These are phyloP conservation scores for Gryllus bimaculatus DNA, from an alignment of 1,140 invertebrate genomes.

Conservation along the genomic window DNA sequence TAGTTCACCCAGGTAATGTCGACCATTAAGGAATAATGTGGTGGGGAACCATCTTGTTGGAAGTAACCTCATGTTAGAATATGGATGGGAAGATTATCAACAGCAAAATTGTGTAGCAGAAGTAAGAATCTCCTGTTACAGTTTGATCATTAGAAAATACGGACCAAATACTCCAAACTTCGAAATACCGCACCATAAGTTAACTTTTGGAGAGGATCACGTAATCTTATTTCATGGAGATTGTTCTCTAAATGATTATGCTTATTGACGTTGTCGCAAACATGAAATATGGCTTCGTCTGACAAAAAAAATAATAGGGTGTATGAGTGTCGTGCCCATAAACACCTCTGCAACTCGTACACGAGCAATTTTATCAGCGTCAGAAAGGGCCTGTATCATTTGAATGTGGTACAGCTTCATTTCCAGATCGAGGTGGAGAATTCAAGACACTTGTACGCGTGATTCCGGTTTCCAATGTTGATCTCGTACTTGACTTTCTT, in stretches of 20 bases:
- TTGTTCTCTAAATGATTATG: no score
- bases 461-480: neutral
- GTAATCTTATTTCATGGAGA: no score
- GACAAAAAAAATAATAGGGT: neutral
- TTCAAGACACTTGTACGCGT: neutral
- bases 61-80: conserved; percentile 10
- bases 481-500: conserved; percentile 6
- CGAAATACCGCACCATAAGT: no score
- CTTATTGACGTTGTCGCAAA: no score
- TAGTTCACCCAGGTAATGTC: neutral
- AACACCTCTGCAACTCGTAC: neutral
- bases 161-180: neutral
- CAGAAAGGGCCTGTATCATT: neutral
- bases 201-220: no score
- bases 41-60: neutral
- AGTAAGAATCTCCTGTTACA: conserved; percentile 10
- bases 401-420: neutral
- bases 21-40: neutral
- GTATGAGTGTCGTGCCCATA: neutral
- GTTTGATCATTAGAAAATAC: neutral
- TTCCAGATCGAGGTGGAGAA: neutral
- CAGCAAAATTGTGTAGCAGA: neutral
- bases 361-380: conserved; percentile 4
- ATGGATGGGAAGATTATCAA: conserved; percentile 11
- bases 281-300: no score